Base-by-base conservation (phyloP, 2,113 vertebrate species). In the Cervus canadensis region DNA sequence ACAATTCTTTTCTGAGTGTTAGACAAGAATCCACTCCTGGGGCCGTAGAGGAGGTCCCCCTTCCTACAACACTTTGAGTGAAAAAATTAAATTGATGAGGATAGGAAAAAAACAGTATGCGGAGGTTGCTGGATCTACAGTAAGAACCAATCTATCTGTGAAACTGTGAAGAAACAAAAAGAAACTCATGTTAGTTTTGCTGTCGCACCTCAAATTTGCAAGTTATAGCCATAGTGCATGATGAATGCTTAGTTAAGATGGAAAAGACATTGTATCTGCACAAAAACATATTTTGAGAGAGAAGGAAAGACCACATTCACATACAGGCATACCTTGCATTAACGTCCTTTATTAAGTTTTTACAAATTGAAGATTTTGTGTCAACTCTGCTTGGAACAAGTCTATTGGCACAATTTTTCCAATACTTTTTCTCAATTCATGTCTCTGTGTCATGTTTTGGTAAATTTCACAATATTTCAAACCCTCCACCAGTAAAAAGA, bases 201-300 rank as follows among this genome's bases (percentile, higher is more conserved):
- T 23, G 11, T 52, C 2, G 0, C 1, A 2, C 30, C 48, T 82
- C 10, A n/a, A 14, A 82, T 3, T 19, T 19, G 5, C 15, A 50
- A 11, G 5, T 50, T 50, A 79, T 50, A 17, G 26, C 45, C 28
- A 33, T 1, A 30, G 8, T 33, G 76, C 76, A 19, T 6, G 76
- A 50, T 11, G 50, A 50, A 50, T 6, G 28, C 16, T 50, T 50
- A 50, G 45, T 19, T 50, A 79, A 79, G 45, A 50, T 48, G 14
- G 76, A 79, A 48, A 79, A 79, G 28, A 17, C 76, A 79, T 3
- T 50, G 28, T 50, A 50, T 30, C 45, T 79, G 45, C 16, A 48
- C 76, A 79, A 30, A 11, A 50, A 19, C 45, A 79, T 50, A 79
- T 79, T 50, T 79, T 79, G 45, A 50, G 45, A 79, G 76, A 48